Conservation (phyloP, 2,113 vertebrate genomes). For the Siniperca knerii region DNA sequence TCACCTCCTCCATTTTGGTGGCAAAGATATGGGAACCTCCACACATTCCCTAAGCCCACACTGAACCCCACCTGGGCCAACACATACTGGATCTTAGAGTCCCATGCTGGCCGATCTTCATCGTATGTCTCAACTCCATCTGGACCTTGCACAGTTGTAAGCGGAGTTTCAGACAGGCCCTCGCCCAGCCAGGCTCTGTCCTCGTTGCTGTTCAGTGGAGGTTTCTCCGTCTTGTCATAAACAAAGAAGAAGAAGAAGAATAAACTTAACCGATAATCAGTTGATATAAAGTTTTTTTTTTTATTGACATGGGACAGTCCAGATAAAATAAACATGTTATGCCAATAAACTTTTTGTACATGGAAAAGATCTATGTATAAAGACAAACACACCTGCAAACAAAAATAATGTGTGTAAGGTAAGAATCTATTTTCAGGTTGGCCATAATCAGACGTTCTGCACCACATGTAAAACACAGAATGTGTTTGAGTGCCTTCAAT, state of each 20-base stretch:
- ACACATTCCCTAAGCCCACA: slow-evolving; percentile 96
- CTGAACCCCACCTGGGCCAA: slow-evolving; percentile 97
- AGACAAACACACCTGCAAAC: neutral
- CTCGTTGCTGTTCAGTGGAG: slow-evolving; percentile 65
- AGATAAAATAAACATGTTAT: neutral
- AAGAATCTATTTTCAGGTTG: neutral
- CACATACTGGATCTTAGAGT: slow-evolving; percentile 97
- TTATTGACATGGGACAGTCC: neutral
- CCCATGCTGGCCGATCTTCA: slow-evolving; percentile 91
- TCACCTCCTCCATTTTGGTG: slow-evolving; percentile 99
- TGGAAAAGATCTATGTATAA: neutral
- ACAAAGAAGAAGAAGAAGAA: neutral
- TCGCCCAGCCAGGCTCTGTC: slow-evolving; percentile 62
- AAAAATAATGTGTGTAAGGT: neutral
- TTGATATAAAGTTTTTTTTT: neutral
- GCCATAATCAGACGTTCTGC: neutral
- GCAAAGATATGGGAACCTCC: slow-evolving; percentile 98
- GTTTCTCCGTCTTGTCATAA: slow-evolving; percentile 78
- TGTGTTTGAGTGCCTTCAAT: neutral
- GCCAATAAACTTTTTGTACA: neutral
- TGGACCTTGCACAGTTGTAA: neutral
- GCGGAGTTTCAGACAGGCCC: slow-evolving; percentile 70
- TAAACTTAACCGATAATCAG: neutral
- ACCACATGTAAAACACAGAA: neutral
- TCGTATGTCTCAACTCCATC: neutral